These are phyloP conservation scores for Engraulis encrasicolus DNA, from an alignment of 2,113 vertebrate species.

Conservation along the genomic window DNA sequence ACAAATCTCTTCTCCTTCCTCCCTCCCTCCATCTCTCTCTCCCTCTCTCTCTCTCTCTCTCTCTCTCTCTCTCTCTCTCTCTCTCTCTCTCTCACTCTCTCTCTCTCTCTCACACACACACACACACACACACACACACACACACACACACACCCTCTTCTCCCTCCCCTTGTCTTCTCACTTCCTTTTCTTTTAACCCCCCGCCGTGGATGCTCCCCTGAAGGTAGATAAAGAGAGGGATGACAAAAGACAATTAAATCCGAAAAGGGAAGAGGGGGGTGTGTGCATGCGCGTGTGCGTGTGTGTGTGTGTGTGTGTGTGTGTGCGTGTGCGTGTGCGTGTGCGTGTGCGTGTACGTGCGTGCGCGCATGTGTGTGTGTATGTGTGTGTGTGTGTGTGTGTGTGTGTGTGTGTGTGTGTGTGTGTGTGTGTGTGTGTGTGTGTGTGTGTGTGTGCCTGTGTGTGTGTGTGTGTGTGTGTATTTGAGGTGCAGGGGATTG, in stretches of 20 bases:
- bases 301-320: too few species aligned
- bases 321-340: too few species aligned
- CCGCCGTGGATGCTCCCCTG: constrained; percentile 74
- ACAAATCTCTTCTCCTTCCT: constrained; percentile 62
- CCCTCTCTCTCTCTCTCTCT: constrained; percentile 59
- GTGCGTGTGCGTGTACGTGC: too few species aligned
- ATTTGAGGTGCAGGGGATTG: too few species aligned
- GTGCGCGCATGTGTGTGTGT: too few species aligned
- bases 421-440: too few species aligned
- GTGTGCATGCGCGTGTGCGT: too few species aligned
- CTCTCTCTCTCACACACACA: background rate
- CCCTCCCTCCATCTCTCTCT: constrained; percentile 74
- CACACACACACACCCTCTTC: constrained; percentile 46
- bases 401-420: too few species aligned
- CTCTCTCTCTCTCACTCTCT: background rate
- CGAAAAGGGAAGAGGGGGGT: constrained; percentile 58
- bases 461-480: too few species aligned
- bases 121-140: constrained; percentile 3
- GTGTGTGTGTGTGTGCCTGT: too few species aligned
- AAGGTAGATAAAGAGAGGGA: constrained; percentile 76
- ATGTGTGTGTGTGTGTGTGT: too few species aligned
- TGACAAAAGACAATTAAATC: constrained; percentile 81
- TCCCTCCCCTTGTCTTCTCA: constrained; percentile 69
- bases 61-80: too few species aligned
- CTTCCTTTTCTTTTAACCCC: constrained; percentile 79